Evolutionary conservation across 1,140 invertebrate genomes (phyloP), one percentile per base, ranked within the genome.

Genomic region (Neodiprion lecontei): DNA sequence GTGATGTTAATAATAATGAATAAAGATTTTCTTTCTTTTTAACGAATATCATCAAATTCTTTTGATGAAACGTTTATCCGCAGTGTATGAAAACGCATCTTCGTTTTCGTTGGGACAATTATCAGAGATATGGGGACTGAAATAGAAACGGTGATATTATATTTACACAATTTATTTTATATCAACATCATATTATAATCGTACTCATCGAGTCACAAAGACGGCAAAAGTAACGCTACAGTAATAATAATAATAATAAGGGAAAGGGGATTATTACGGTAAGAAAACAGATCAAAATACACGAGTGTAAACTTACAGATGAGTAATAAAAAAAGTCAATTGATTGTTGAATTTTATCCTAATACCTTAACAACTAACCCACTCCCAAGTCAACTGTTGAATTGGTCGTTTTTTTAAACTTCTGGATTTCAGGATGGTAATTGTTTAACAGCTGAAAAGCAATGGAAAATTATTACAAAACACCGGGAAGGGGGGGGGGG

Each of bases 161-260:
- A 87, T 87, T 86, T 87, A 87, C 86, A 87, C 81, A 84, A 87
- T 86, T 87, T 87, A 87, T 86, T 87, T 85, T 86, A 86, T 86
- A 86, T 84, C 85, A 86, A 86, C 84, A 86, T 86, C 76, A 81
- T 85, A 86, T 83, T 76, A 75, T 82, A 83, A 83, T 87, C 78
- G 75, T 84, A 80, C 78, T 84, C 77, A 81, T 86, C 79, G 79
- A 86, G 81, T 84, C 80, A 81, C 78, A 74, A 78, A 73, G 81
- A 79, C 81, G 78, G 75, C 76, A 80, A 81, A 84, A 79, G 28
- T 40, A 73, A 73, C 53, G 80, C 84, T 80, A 81, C 78, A 74
- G 77, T 73, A 82, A 79, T 82, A 78, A 78, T 73, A 82, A 79
- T 82, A 78, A 48, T 48, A 73, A 73, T 48, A 66, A 66, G 48